These are phyloP conservation scores for Siniperca chuatsi DNA, from an alignment of 2,113 vertebrate species.

Conservation along the genomic window DNA sequence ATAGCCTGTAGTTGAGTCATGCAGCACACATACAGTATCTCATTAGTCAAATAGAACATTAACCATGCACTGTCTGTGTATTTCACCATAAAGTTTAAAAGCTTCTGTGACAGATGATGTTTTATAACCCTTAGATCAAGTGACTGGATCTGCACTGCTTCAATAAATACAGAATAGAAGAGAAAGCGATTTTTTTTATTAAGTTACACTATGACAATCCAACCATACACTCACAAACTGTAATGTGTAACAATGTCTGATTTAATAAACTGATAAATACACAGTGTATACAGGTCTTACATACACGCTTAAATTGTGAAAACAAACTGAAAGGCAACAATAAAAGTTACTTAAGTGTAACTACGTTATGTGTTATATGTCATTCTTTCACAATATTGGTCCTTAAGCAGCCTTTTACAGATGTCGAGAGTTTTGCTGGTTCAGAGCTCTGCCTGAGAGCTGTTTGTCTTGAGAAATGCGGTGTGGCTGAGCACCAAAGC, in stretches of 20 bases:
- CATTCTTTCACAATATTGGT: constrained; percentile 50
- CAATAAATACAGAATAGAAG: not conserved
- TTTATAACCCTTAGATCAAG: not conserved
- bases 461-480: constrained; percentile 76
- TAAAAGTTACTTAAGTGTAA: constrained; percentile 30
- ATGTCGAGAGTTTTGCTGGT: constrained; percentile 37
- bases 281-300: not conserved
- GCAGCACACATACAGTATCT: not conserved
- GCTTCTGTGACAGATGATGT: not conserved
- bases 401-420: constrained; percentile 29
- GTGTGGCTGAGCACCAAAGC: constrained; percentile 71
- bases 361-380: constrained; percentile 33
- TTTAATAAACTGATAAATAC: constrained; percentile 13
- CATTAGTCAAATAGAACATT: not conserved
- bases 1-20: not conserved
- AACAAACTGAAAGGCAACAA: constrained; percentile 36
- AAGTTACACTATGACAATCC: constrained; percentile 2
- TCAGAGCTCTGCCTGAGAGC: constrained; percentile 57
- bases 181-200: not conserved
- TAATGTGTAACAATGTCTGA: not conserved
- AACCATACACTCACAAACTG: not conserved
- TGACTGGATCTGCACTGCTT: constrained; percentile 2
- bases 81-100: not conserved
- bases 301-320: constrained; percentile 14
- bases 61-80: not conserved